Conservation (phyloP, 2,797 vertebrate species). For the Arctocebus calabarensis region DNA sequence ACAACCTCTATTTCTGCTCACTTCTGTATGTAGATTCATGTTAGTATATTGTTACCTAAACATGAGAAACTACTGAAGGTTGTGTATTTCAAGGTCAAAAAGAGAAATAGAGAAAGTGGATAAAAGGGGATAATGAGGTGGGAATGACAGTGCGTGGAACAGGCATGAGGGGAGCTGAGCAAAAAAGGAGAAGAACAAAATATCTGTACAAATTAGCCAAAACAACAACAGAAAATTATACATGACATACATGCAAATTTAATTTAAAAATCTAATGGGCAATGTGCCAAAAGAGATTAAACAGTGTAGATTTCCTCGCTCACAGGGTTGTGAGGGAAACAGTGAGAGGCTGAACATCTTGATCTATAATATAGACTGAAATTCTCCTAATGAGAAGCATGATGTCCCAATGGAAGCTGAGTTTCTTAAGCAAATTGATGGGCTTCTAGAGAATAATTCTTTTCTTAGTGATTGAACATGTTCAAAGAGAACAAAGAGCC, state of each 20-base stretch:
- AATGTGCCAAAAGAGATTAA: not conserved
- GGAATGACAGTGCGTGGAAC: not conserved
- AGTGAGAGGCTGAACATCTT: not conserved
- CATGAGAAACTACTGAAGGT: not conserved
- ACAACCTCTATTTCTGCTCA: not conserved
- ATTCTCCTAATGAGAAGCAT: not conserved
- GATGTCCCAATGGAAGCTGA: not conserved
- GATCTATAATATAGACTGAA: not conserved
- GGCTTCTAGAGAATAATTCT: slow-evolving; percentile 26
- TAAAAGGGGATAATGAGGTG: not conserved
- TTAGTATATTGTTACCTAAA: not conserved
- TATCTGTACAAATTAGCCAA: not conserved
- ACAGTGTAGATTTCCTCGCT: not conserved
- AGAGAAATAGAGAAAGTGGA: not conserved
- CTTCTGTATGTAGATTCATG: not conserved
- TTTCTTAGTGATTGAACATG: not conserved
- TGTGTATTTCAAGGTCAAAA: not conserved
- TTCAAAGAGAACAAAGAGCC: slow-evolving; percentile 56
- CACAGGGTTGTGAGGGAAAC: not conserved
- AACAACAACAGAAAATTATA: not conserved
- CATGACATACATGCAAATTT: not conserved
- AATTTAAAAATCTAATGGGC: not conserved
- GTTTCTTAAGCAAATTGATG: slow-evolving; percentile 12
- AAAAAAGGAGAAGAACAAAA: not conserved
- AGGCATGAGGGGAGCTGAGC: not conserved